Base-by-base conservation (phyloP, 2,797 vertebrate genomes). In the Pseudomugil tenellus region DNA sequence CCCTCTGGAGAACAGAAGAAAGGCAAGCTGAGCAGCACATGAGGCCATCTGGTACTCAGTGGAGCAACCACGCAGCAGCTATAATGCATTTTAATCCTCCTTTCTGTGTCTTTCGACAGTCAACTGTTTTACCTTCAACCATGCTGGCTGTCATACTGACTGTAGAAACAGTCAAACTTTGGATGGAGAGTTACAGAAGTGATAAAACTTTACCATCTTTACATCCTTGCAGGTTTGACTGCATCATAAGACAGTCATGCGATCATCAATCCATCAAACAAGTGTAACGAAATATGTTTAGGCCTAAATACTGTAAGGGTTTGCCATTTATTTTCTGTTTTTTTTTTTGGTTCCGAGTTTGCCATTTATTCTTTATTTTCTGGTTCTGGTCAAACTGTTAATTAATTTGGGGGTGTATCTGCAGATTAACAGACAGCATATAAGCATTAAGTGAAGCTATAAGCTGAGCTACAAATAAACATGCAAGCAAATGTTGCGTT, bases 21-120 rank as follows among this genome's bases (percentile, higher is more conserved):
- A 79, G 89, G 76, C 72, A 76, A 63, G 81, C 84, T 79, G 80
- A 87, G 83, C 65, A 43, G 79, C 84, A 90, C 84, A 90, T 89
- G 90, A 87, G 91, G 88, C 92, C 92, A 93, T 94, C 93, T 94
- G 92, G 90, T 91, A 76, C 87, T 87, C 88, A 89, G 77, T 74
- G 81, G 70, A 87, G 82, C 83, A 76, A 62, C 48, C 53, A 2
- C 34, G 67, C 62, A 39, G 86, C 81, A 75, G 70, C 52, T 74
- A 61, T 53, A 68, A 81, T 8, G 23, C 69, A 69, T 61, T 37
- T 77, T 73, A 66, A 67, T 70, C 57, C 46, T 37, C 32, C 46
- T 65, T 41, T 77, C 26, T 77, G 14, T 64, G 32, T 72, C 68
- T 77, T 74, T 61, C 28, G 14, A 31, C 43, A 57, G 67, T 25